Conservation (phyloP, 2,888 invertebrate genomes). For the Glyphotaelius pellucidus region DNA sequence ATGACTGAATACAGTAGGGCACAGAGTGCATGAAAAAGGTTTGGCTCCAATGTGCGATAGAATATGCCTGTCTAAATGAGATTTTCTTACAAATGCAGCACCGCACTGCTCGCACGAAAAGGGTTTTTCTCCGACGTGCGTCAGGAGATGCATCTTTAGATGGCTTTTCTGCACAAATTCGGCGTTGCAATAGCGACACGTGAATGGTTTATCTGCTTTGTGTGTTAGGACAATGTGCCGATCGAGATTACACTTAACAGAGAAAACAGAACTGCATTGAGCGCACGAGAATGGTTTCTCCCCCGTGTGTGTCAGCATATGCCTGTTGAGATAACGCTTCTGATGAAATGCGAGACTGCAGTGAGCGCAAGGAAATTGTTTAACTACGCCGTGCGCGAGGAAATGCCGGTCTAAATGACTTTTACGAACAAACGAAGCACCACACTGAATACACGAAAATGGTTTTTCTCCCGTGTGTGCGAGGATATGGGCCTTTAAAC, state of each 20-base stretch:
- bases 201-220: background rate
- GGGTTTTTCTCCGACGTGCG: background rate
- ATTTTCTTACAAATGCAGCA: background rate
- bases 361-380: conserved; percentile 3
- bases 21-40: conserved; percentile 10
- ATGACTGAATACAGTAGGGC: background rate
- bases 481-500: conserved; percentile 15
- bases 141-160: background rate
- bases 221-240: background rate
- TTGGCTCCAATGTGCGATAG: background rate
- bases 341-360: background rate
- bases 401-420: background rate
- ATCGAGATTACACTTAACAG: background rate
- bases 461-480: conserved; percentile 25
- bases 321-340: background rate
- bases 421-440: background rate
- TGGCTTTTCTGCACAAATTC: background rate
- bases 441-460: conserved; percentile 18
- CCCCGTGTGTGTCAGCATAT: background rate
- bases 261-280: background rate
- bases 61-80: background rate
- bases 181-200: background rate
- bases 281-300: background rate
- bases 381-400: background rate
- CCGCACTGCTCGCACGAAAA: conserved; percentile 12